phyloP scores from a whole-genome alignment of 2,888 invertebrate genomes.

The Tetheella fluctuosa region DNA sequence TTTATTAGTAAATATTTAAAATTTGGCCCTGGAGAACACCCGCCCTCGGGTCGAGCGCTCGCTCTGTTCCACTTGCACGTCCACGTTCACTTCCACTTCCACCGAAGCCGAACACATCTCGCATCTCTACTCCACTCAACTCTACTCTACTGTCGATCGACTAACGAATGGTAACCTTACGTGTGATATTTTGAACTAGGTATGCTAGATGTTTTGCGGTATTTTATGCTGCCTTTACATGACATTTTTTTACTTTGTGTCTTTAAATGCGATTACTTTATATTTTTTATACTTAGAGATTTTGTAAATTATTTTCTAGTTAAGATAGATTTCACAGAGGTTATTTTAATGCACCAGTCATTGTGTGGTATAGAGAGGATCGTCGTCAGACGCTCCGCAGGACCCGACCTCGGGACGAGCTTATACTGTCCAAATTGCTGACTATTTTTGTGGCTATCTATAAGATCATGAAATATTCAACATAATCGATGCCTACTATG shows the following conservation, averaged over 20 bases:
- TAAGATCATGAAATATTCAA: constrained; percentile 49
- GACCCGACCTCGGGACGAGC: constrained; percentile 48
- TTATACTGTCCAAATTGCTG: constrained; percentile 46
- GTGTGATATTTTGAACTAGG: constrained; percentile 80
- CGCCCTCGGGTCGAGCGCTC: constrained; percentile 16
- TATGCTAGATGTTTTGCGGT: constrained; percentile 72
- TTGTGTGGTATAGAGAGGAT: constrained; percentile 48
- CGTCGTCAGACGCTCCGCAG: constrained; percentile 33
- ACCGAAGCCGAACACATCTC: constrained; percentile 54
- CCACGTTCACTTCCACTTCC: neutral
- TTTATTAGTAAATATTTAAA: constrained; percentile 84
- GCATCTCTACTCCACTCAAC: constrained; percentile 20
- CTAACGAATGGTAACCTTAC: constrained; percentile 60
- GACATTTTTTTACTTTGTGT: constrained; percentile 64
- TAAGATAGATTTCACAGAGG: constrained; percentile 59
- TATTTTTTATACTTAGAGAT: constrained; percentile 79
- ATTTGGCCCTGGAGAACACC: constrained; percentile 64
- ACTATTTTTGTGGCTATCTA: constrained; percentile 62
- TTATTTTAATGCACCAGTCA: constrained; percentile 60
- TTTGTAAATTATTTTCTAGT: constrained; percentile 79
- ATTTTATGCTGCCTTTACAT: constrained; percentile 68
- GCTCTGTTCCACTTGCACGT: constrained; percentile 6
- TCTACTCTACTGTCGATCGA: constrained; percentile 37
- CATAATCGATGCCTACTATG: constrained; percentile 53
- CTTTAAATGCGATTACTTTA: constrained; percentile 69